Conservation (phyloP, 2,797 vertebrate species). For the Cuniculus paca region DNA sequence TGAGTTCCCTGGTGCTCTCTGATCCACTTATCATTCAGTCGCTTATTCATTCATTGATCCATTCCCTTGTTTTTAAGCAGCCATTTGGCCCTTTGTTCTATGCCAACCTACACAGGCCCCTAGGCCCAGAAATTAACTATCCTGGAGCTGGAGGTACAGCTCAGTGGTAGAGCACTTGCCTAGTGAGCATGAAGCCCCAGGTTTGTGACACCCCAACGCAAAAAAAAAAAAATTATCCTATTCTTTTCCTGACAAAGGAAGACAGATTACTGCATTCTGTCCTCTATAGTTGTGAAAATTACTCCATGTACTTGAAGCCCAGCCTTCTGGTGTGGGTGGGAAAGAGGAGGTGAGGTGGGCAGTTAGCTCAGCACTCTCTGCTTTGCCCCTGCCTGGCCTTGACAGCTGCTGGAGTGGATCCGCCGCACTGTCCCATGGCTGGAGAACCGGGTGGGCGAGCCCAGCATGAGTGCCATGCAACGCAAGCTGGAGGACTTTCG, state of each 20-base stretch:
- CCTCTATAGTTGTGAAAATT: neutral
- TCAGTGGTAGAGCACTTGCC: neutral
- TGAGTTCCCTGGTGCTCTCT: neutral
- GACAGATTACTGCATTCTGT: neutral
- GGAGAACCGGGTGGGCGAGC: conserved; percentile 94
- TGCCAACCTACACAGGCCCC: neutral
- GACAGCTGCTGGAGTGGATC: conserved; percentile 95
- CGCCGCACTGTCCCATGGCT: conserved; percentile 95
- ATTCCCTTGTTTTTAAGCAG: neutral
- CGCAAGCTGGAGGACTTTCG: conserved; percentile 96
- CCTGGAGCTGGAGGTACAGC: neutral
- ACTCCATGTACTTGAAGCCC: neutral
- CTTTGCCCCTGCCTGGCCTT: neutral
- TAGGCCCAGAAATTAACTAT: neutral
- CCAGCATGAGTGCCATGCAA: conserved; percentile 95
- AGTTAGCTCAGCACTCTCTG: neutral
- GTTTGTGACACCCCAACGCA: neutral
- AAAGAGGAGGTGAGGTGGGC: neutral
- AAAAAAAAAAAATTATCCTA: neutral
- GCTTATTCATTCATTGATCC: neutral
- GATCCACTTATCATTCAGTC: neutral
- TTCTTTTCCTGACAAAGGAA: neutral
- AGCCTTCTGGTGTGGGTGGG: neutral
- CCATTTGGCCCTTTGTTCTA: neutral
- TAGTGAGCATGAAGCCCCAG: neutral